Conservation (phyloP, 2,113 vertebrate genomes). For the Nipponia nippon region DNA sequence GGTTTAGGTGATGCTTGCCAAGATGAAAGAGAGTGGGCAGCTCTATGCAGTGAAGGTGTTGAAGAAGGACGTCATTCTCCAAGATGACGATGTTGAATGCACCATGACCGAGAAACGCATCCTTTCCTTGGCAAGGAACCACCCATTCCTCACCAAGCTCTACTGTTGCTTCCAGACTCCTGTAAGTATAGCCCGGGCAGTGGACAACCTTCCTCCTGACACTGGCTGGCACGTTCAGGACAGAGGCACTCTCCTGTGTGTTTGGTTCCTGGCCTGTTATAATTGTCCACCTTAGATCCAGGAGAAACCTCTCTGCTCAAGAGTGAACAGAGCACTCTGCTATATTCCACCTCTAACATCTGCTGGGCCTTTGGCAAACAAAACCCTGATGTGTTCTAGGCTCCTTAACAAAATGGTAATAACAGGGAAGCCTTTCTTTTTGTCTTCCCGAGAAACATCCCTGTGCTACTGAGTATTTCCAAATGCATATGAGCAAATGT, state of each 20-base stretch:
- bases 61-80: constrained; percentile 97
- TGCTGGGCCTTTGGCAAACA: neutral
- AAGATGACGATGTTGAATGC: constrained; percentile 96
- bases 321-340: neutral
- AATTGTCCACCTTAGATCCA: neutral
- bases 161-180: constrained; percentile 95
- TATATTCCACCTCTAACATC: neutral
- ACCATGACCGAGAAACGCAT: constrained; percentile 98
- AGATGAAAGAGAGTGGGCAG: constrained; percentile 79
- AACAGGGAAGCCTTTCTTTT: neutral
- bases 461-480: neutral
- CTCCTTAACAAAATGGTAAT: neutral
- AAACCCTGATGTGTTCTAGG: neutral
- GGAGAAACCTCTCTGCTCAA: neutral
- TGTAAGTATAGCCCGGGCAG: constrained; percentile 71
- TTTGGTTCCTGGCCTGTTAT: neutral
- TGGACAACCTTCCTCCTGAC: neutral
- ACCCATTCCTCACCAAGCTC: constrained; percentile 97
- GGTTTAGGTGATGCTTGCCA: constrained; percentile 91
- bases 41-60: constrained; percentile 95
- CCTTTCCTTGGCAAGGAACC: constrained; percentile 85
- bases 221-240: neutral
- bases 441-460: neutral
- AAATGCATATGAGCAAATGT: neutral
- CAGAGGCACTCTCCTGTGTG: neutral